phyloP scores from a whole-genome alignment of 2,888 invertebrate genomes.

The Luperina nickerlii region DNA sequence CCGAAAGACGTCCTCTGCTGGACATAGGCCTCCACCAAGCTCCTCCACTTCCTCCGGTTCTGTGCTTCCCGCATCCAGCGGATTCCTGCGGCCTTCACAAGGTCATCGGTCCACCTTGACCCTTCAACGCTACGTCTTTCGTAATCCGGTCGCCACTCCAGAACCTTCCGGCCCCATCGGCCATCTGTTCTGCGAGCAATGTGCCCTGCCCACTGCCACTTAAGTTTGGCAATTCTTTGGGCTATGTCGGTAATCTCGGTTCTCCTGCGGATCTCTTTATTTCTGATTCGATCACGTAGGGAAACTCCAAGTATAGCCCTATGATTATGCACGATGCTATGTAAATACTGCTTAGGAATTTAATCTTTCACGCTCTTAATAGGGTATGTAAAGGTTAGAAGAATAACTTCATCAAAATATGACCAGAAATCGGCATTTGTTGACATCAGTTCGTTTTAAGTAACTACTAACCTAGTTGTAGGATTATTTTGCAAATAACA shows the following conservation, averaged over 20 bases:
- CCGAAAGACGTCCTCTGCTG: no score
- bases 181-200: no score
- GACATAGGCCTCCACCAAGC: neutral
- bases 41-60: no score
- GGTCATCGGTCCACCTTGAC: neutral
- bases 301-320: neutral
- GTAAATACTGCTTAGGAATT: slow-evolving; percentile 1
- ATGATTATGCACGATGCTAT: neutral
- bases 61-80: neutral
- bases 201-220: neutral
- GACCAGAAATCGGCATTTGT: neutral
- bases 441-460: neutral
- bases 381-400: slow-evolving; percentile 3
- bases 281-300: neutral
- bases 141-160: no score
- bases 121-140: no score
- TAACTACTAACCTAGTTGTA: neutral
- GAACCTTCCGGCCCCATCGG: no score
- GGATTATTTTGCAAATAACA: neutral
- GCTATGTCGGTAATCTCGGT: neutral
- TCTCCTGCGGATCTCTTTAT: neutral
- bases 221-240: neutral
- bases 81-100: neutral
- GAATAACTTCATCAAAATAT: slow-evolving; percentile 22
- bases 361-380: slow-evolving; percentile 4